These are phyloP conservation scores for Blastobasis lacticolella DNA, from an alignment of 2,888 invertebrate genomes.

Conservation along the genomic window DNA sequence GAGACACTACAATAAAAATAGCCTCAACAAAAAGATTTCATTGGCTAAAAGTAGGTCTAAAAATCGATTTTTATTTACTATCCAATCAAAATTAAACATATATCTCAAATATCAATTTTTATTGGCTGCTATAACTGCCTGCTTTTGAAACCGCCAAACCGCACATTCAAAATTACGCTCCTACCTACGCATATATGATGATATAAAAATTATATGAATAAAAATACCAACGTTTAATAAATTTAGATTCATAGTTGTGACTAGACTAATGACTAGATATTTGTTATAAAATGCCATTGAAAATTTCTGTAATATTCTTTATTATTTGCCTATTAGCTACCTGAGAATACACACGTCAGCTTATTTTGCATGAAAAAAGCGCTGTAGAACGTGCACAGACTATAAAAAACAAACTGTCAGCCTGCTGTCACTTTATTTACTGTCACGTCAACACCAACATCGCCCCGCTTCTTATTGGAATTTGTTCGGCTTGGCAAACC, in stretches of 20 bases:
- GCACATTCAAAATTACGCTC: slow-evolving; percentile 16
- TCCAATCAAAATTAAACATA: slow-evolving; percentile 54
- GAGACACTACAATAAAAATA: neutral
- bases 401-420: neutral
- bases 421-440: neutral
- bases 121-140: slow-evolving; percentile 27
- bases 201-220: too few relatives aligned
- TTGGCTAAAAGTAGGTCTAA: slow-evolving; percentile 25
- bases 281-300: too few relatives aligned
- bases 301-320: too few relatives aligned
- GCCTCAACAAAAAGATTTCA: slow-evolving; percentile 10
- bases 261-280: too few relatives aligned
- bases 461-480: too few relatives aligned
- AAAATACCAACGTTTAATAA: too few relatives aligned
- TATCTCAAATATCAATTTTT: slow-evolving; percentile 29
- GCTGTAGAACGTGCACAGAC: neutral
- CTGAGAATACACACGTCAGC: too few relatives aligned
- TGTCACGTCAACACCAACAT: too few relatives aligned
- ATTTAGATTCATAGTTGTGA: too few relatives aligned
- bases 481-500: neutral
- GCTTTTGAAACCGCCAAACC: neutral
- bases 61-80: slow-evolving; percentile 21
- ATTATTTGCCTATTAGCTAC: too few relatives aligned
- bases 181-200: slow-evolving; percentile 17
- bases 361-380: neutral